Percentiles rank a stretch among this genome's conserved stretches.
Evolutionary conservation across 1,140 invertebrate genomes (phyloP).

Genomic region (Mercenaria mercenaria): DNA sequence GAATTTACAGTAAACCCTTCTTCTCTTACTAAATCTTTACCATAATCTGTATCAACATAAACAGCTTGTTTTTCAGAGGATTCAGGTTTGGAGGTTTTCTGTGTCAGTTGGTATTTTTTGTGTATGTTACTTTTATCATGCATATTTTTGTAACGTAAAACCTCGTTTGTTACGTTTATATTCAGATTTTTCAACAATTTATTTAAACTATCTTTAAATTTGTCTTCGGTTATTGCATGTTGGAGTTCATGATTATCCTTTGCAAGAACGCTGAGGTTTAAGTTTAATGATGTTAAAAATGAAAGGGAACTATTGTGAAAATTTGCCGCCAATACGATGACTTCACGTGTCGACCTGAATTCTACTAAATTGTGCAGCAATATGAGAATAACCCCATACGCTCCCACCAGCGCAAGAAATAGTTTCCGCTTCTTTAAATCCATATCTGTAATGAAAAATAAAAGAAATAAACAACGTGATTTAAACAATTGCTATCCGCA

Average conservation of each 20-base stretch:
- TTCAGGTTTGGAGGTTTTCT: background rate
- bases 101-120: background rate
- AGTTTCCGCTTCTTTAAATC: constrained; percentile 5
- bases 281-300: constrained; percentile 6
- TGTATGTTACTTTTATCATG: background rate
- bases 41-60: background rate
- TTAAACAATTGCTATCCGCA: too few species aligned
- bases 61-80: background rate
- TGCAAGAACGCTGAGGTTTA: background rate
- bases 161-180: background rate
- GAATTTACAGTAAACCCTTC: background rate
- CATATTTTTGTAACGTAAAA: background rate
- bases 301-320: constrained; percentile 45
- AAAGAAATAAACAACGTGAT: background rate
- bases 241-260: background rate
- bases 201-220: background rate
- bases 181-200: background rate
- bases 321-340: background rate
- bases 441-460: constrained; percentile 8
- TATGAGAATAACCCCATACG: background rate
- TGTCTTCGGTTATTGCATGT: background rate
- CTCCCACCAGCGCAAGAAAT: constrained; percentile 4
- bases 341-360: background rate
- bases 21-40: too few species aligned
- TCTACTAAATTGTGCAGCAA: background rate